These are phyloP conservation scores for Sprattus sprattus DNA, from an alignment of 2,113 vertebrate species.

Conservation along the genomic window DNA sequence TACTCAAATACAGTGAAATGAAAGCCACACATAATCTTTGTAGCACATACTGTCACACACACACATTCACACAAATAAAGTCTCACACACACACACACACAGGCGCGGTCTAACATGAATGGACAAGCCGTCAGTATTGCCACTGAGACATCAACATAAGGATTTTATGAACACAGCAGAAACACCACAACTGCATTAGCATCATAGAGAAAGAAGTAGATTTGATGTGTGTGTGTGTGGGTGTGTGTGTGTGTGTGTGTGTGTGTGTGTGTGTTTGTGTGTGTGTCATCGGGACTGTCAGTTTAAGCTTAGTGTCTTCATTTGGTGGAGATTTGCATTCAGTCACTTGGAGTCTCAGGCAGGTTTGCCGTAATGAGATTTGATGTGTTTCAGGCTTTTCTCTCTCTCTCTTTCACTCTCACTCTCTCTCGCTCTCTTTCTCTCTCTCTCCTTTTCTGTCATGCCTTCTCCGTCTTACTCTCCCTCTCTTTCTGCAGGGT, in stretches of 20 bases:
- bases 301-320: conserved; percentile 1
- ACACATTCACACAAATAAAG: background rate
- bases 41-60: background rate
- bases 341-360: background rate
- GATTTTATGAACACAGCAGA: background rate
- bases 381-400: background rate
- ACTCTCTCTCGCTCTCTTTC: background rate
- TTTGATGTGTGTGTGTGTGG: background rate
- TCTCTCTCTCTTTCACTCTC: background rate
- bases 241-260: conserved; percentile 4
- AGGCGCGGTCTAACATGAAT: conserved; percentile 6
- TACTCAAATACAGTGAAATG: background rate
- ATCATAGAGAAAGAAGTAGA: background rate
- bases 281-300: background rate
- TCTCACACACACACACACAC: background rate
- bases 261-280: background rate
- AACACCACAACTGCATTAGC: background rate
- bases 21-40: too few relatives aligned
- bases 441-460: background rate
- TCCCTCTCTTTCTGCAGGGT: background rate
- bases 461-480: background rate
- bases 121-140: conserved; percentile 19
- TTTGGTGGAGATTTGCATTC: background rate
- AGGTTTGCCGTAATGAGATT: conserved; percentile 1
- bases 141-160: background rate